phyloP scores from a whole-genome alignment of 2,888 invertebrate species.

The Rhagium mordax region DNA sequence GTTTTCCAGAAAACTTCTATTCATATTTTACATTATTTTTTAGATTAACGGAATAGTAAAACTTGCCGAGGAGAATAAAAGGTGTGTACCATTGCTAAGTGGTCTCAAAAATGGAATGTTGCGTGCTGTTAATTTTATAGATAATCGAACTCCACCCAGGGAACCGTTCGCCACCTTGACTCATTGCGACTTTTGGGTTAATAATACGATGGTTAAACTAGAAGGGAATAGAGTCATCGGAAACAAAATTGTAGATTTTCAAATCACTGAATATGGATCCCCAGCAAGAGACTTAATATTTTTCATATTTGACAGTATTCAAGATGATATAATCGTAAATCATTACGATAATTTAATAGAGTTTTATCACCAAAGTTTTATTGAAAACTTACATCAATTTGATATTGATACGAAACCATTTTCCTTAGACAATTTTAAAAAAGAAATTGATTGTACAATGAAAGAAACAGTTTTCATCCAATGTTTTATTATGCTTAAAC shows the following conservation, averaged over 20 bases:
- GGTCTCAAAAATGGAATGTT: slow-evolving; percentile 34
- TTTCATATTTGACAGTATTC: slow-evolving; percentile 71
- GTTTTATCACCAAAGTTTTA: slow-evolving; percentile 70
- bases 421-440: slow-evolving; percentile 62
- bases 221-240: slow-evolving; percentile 56
- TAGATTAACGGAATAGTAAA: slow-evolving; percentile 38
- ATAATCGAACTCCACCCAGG: slow-evolving; percentile 39
- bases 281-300: slow-evolving; percentile 72
- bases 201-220: slow-evolving; percentile 73
- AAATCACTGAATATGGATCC: slow-evolving; percentile 71
- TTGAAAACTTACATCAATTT: slow-evolving; percentile 62
- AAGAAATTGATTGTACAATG: slow-evolving; percentile 66
- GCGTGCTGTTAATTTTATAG: neutral
- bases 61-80: slow-evolving; percentile 33
- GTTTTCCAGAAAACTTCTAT: too few species aligned
- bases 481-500: slow-evolving; percentile 67
- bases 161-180: slow-evolving; percentile 72
- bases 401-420: slow-evolving; percentile 60
- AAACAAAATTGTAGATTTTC: slow-evolving; percentile 73
- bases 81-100: slow-evolving; percentile 41
- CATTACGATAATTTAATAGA: slow-evolving; percentile 69
- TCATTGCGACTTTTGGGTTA: slow-evolving; percentile 74
- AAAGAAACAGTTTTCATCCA: slow-evolving; percentile 64
- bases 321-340: slow-evolving; percentile 63
- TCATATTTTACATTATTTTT: too few species aligned